Conservation (phyloP, 2,888 invertebrate species). For the Abscondita cerata region DNA sequence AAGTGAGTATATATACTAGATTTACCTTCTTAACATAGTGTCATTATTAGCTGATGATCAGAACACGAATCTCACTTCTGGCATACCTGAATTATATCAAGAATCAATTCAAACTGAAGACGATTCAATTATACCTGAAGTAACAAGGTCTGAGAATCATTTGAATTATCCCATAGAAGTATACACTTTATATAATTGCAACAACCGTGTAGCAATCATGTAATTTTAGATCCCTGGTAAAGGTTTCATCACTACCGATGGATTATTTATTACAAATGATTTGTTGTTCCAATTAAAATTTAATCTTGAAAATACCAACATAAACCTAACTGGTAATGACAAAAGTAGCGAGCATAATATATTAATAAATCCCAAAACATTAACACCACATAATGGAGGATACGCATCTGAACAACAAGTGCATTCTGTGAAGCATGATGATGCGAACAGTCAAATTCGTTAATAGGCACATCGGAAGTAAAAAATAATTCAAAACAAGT, state of each 20-base stretch:
- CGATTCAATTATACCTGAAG: slow-evolving; percentile 12
- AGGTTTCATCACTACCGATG: slow-evolving; percentile 43
- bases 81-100: slow-evolving; percentile 21
- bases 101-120: slow-evolving; percentile 26
- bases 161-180: slow-evolving; percentile 39
- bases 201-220: neutral
- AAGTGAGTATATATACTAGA: slow-evolving; percentile 13
- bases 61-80: slow-evolving; percentile 11
- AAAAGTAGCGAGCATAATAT: slow-evolving; percentile 8
- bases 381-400: slow-evolving; percentile 6
- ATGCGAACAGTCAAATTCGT: slow-evolving; percentile 44
- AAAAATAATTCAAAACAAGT: neutral
- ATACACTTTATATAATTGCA: slow-evolving; percentile 6
- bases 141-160: slow-evolving; percentile 14
- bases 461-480: neutral
- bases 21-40: slow-evolving; percentile 5
- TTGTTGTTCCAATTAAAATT: slow-evolving; percentile 42
- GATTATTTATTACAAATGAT: slow-evolving; percentile 46
- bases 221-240: slow-evolving; percentile 42
- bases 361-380: slow-evolving; percentile 20
- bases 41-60: slow-evolving; percentile 11
- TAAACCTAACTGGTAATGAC: slow-evolving; percentile 7
- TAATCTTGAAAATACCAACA: slow-evolving; percentile 18
- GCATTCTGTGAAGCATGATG: slow-evolving; percentile 12
- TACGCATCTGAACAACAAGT: neutral